Conservation (phyloP, 2,797 vertebrate genomes). For the Halcyon badia region DNA sequence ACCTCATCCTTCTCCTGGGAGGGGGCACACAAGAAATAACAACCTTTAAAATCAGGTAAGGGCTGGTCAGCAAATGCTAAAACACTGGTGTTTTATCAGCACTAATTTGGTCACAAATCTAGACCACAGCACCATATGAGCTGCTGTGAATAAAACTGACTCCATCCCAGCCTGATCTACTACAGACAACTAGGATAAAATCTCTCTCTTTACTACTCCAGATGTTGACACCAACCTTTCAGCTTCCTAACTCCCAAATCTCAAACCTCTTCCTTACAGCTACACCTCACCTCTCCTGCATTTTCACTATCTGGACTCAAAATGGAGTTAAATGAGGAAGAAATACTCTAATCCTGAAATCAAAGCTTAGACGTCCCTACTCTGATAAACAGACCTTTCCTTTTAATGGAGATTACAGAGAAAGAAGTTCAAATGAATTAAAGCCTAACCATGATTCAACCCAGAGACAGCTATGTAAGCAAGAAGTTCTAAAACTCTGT, state of each 20-base stretch:
- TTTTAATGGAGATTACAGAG: neutral
- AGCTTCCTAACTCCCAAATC: neutral
- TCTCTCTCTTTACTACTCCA: neutral
- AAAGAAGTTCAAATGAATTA: neutral
- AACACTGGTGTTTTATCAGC: fast-evolving
- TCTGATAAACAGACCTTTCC: neutral
- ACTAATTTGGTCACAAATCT: fast-evolving
- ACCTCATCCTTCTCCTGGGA: neutral
- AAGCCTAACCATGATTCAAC: neutral
- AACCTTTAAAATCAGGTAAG: neutral
- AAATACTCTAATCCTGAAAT: neutral
- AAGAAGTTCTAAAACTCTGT: neutral
- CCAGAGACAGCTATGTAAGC: neutral
- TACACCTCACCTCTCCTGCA: neutral
- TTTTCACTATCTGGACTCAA: neutral
- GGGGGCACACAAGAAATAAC: neutral
- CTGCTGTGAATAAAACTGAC: neutral
- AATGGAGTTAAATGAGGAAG: neutral
- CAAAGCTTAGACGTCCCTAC: neutral
- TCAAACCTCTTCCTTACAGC: neutral
- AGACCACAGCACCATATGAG: neutral
- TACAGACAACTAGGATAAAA: neutral
- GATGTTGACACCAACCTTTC: neutral
- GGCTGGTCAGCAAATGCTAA: neutral
- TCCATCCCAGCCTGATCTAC: neutral